Evolutionary conservation across 2,888 invertebrate species (phyloP), one percentile per base, ranked within the genome.

Genomic region (Gari tellinella): DNA sequence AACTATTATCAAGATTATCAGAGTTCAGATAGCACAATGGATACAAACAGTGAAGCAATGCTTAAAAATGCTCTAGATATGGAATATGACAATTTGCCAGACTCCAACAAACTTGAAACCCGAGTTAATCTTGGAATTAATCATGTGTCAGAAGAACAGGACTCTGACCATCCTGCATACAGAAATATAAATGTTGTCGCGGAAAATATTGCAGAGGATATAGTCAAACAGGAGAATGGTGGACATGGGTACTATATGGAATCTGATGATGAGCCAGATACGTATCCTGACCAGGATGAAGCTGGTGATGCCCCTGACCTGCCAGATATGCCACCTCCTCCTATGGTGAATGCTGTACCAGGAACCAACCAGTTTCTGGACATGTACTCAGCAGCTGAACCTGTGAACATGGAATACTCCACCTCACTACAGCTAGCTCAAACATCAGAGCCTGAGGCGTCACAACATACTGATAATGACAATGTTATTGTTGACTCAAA

Each of bases 251-350:
- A 73, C 52, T 70, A 67, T 53, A 48, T 73, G n/a, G 73, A 78
- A 56, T 78, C 70, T 26, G 78, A 78, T 46, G 67, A 78, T 64
- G 78, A 78, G 56, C 78, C 78, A 26, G 78, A 78, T 48, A 19
- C 51, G 14, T 70, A 61, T 38, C 73, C 78, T 10, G 70, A 67
- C n/a, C 37, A 51, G 48, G 78, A 78, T 55, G 21, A 46, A 12
- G 70, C 70, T 40, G 75, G 65, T 17, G 68, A 69, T 38, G 56
- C 51, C 10, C 78, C 78, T 23, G 78, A 69, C 26, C 45, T 78
- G 31, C 78, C 78, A n/a, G 53, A 56, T 26, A 26, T 43, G 26
- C 73, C 78, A 10, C 78, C 78, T 17, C 78, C 78, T 26, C 78
- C 78, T 37, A 31, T 64, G 17, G 10, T 73, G 14, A 31, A 31